These are phyloP conservation scores for Pseudomyrmex concolor DNA, from an alignment of 1,140 invertebrate genomes.

Conservation along the genomic window DNA sequence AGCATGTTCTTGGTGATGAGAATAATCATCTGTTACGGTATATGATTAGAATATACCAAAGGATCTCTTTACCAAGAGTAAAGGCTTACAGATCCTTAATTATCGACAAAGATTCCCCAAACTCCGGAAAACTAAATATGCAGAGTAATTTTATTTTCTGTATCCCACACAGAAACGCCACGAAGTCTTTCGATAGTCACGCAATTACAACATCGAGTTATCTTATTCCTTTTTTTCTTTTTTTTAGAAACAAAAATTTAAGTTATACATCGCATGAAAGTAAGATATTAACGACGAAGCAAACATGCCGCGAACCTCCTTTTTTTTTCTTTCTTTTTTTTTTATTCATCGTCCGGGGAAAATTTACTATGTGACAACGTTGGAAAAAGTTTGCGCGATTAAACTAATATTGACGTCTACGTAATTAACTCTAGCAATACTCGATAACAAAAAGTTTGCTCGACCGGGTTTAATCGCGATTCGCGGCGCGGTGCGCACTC, in stretches of 20 bases:
- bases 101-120: too few species aligned
- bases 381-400: slow-evolving; percentile 37
- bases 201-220: too few species aligned
- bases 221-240: neutral
- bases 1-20: too few species aligned
- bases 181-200: too few species aligned
- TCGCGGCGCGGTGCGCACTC: neutral
- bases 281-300: slow-evolving; percentile 26
- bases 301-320: neutral
- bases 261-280: neutral
- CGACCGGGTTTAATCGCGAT: slow-evolving; percentile 45
- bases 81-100: too few species aligned
- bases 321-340: too few species aligned
- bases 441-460: slow-evolving; percentile 10
- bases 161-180: too few species aligned
- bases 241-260: neutral
- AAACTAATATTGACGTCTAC: slow-evolving; percentile 47
- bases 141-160: too few species aligned
- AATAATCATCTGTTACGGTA: too few species aligned
- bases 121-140: too few species aligned
- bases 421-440: slow-evolving; percentile 46
- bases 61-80: too few species aligned
- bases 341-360: neutral
- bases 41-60: too few species aligned
- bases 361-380: slow-evolving; percentile 35